These are phyloP conservation scores for Drosophila paramelanica DNA, from an alignment of 2,888 invertebrate species.

Conservation along the genomic window DNA sequence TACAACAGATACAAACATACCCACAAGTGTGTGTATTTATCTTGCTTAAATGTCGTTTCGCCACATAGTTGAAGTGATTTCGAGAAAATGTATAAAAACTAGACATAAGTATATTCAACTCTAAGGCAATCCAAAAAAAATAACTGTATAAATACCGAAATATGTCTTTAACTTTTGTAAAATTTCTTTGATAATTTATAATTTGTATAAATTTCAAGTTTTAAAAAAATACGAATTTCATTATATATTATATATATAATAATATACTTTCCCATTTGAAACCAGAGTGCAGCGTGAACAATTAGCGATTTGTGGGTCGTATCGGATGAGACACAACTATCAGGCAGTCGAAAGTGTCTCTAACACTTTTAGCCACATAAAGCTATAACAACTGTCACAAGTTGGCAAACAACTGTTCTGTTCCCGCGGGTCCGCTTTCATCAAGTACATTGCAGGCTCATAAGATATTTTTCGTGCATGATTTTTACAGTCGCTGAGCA, in stretches of 20 bases:
- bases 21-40: slow-evolving; percentile 6
- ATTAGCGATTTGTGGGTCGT: neutral
- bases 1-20: slow-evolving; percentile 4
- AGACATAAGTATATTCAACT: no score
- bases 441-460: slow-evolving; percentile 12
- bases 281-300: slow-evolving; percentile 11
- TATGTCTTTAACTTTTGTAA: no score
- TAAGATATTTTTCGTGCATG: slow-evolving; percentile 47
- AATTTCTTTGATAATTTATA: no score
- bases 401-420: neutral
- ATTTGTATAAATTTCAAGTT: no score
- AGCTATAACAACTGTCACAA: slow-evolving; percentile 34
- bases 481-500: slow-evolving; percentile 67
- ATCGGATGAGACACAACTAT: neutral
- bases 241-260: neutral
- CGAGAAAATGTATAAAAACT: neutral
- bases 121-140: no score
- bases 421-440: slow-evolving; percentile 11
- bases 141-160: no score
- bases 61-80: slow-evolving; percentile 11
- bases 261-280: slow-evolving; percentile 14
- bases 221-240: no score
- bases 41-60: slow-evolving; percentile 17
- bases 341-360: slow-evolving; percentile 47
- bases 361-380: slow-evolving; percentile 22